Evolutionary conservation across 2,888 invertebrate species (phyloP), one percentile per base, ranked within the genome.

Genomic region (Eumacrocentrus americanus): DNA sequence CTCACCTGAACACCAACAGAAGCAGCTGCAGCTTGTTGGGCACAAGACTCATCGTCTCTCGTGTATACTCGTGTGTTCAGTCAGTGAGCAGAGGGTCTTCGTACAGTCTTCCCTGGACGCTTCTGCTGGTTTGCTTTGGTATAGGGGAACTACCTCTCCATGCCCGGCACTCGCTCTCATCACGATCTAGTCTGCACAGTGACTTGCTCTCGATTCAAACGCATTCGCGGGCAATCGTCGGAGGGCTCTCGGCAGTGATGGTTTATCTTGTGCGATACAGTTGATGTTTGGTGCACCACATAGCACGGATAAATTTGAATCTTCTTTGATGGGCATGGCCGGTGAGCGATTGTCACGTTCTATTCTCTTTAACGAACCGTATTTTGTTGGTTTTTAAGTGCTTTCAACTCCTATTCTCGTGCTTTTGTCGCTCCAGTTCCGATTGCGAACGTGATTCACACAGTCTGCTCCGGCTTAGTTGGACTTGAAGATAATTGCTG

Each of bases 11-110:
- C 52, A 61, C 47, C 59, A 61, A 51, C 58, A 48, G 53, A 61
- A 53, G 52, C 44, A 58, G 58, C 56, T 62, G 52, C 64, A 62
- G 67, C 48, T 63, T 62, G 64, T 64, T 29, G 5, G 63, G 62
- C 61, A 62, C 55, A 58, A 63, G 56, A 37, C 37, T 37, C 38
- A 14, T 38, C 38, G 38, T 48, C 11, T 7, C 29, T 29, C 47
- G 47, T 34, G 16, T n/a, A n/a, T n/a, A n/a, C n/a, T n/a, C n/a
- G n/a, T n/a, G n/a, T n/a, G n/a, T n/a, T n/a, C n/a, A n/a, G n/a
- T n/a, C n/a, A n/a, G n/a, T n/a, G n/a, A n/a, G n/a, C n/a, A n/a
- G n/a, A n/a, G n/a, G n/a, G n/a, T n/a, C n/a, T 34, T 54, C 22
- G 25, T n/a, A n/a, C 42, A 40, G 18, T 12, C 51, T 23, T n/a